phyloP scores from a whole-genome alignment of 2,888 invertebrate genomes.

The Litoditis marina region DNA sequence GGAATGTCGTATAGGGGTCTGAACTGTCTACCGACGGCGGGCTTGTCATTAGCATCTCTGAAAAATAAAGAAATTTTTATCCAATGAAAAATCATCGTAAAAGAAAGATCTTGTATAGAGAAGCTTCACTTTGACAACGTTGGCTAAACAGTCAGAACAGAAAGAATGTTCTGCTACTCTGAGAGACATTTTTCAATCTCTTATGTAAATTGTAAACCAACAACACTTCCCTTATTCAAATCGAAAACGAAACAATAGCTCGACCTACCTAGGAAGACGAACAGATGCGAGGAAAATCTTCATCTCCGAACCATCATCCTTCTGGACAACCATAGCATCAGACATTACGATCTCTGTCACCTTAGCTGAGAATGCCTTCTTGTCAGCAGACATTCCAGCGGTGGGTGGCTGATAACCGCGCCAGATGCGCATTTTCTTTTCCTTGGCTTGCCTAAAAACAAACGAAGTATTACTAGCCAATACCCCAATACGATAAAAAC shows the following conservation, averaged over 20 bases:
- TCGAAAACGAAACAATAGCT: not conserved
- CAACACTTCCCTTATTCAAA: not conserved
- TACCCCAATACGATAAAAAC: not conserved
- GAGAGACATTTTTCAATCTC: too few relatives aligned
- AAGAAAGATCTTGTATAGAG: too few relatives aligned
- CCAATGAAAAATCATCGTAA: constrained; percentile 42
- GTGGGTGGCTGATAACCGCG: constrained; percentile 76
- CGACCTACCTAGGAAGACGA: constrained; percentile 79
- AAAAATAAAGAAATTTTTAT: constrained; percentile 1
- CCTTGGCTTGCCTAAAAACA: constrained; percentile 73
- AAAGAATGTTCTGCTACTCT: too few relatives aligned
- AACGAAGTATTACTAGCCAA: not conserved
- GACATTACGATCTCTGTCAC: constrained; percentile 84
- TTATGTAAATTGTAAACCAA: not conserved
- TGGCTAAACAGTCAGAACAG: too few relatives aligned
- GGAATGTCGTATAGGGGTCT: constrained; percentile 94
- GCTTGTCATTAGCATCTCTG: constrained; percentile 35
- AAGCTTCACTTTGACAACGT: too few relatives aligned
- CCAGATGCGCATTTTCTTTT: constrained; percentile 83
- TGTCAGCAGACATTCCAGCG: constrained; percentile 37
- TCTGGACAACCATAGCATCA: constrained; percentile 84
- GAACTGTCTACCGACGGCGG: constrained; percentile 50
- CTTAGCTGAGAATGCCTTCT: constrained; percentile 46
- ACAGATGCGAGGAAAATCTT: constrained; percentile 95
- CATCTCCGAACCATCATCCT: constrained; percentile 75